phyloP scores from a whole-genome alignment of 2,113 vertebrate genomes.

The Pomatostomus ruficeps region DNA sequence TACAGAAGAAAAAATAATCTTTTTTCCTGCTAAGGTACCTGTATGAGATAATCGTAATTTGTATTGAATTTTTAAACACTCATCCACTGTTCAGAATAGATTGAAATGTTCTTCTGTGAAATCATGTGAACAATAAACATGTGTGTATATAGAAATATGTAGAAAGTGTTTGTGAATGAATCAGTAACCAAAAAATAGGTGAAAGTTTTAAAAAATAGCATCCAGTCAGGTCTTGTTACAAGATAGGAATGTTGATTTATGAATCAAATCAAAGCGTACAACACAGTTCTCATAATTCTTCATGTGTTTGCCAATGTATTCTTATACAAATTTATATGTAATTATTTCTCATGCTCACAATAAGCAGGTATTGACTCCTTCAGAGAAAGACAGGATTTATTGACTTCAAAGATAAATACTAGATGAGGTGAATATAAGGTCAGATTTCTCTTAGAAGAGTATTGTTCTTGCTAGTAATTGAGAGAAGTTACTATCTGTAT shows the following conservation, averaged over 20 bases:
- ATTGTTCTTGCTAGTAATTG: neutral
- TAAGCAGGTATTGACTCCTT: neutral
- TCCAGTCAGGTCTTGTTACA: neutral
- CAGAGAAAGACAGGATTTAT: neutral
- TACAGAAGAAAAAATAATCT: neutral
- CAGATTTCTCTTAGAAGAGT: neutral
- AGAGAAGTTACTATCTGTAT: neutral
- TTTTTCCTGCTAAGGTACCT: neutral
- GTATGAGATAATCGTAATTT: neutral
- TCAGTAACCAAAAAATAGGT: neutral
- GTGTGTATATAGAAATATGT: neutral
- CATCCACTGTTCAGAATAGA: neutral
- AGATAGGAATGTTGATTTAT: neutral
- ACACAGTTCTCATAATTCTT: neutral
- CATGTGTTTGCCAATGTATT: neutral
- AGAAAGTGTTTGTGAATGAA: neutral
- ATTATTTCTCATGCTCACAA: neutral
- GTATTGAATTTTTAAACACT: neutral
- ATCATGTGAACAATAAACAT: neutral
- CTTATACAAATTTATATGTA: neutral
- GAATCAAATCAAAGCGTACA: neutral
- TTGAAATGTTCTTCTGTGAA: neutral
- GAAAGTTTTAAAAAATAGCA: neutral
- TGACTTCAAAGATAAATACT: neutral
- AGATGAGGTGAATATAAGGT: neutral